Conservation (phyloP, 2,797 vertebrate genomes). For the Lacerta viridis region DNA sequence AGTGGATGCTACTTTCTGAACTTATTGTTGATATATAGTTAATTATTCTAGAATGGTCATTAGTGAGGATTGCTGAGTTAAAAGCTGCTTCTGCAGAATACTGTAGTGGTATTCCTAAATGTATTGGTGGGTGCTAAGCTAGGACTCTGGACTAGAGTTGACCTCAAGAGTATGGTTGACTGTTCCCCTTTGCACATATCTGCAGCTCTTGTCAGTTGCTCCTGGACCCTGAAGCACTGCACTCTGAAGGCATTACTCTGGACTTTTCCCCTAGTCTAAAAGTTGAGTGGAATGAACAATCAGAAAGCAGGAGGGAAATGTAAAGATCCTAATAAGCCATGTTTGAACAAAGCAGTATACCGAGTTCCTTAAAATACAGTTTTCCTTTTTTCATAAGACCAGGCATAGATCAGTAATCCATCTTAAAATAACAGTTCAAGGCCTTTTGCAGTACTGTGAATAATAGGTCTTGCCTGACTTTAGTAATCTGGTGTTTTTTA, state of each 20-base stretch:
- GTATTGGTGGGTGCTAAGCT: neutral
- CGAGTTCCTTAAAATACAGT: neutral
- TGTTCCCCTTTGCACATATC: neutral
- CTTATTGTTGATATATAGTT: too few species aligned
- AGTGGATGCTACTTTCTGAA: too few species aligned
- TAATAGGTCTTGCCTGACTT: neutral
- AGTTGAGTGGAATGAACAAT: neutral
- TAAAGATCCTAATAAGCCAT: neutral
- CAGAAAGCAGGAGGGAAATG: neutral
- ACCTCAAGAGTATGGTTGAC: neutral
- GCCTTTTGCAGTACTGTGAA: neutral
- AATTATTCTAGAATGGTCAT: neutral
- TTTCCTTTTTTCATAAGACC: neutral
- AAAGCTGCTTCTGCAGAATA: neutral
- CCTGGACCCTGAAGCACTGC: neutral
- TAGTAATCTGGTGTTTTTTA: neutral
- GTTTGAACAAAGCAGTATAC: neutral
- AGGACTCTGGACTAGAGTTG: neutral
- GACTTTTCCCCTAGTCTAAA: neutral
- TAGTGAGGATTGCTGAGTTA: neutral
- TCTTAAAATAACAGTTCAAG: slow-evolving; percentile 28
- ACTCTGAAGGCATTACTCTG: neutral
- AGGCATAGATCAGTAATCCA: neutral
- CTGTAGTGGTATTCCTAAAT: neutral
- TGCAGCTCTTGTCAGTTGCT: neutral